Percentiles rank a stretch among this genome's conserved stretches.
Evolutionary conservation across 2,888 invertebrate species (phyloP).

Genomic region (Melipona bicolor): DNA sequence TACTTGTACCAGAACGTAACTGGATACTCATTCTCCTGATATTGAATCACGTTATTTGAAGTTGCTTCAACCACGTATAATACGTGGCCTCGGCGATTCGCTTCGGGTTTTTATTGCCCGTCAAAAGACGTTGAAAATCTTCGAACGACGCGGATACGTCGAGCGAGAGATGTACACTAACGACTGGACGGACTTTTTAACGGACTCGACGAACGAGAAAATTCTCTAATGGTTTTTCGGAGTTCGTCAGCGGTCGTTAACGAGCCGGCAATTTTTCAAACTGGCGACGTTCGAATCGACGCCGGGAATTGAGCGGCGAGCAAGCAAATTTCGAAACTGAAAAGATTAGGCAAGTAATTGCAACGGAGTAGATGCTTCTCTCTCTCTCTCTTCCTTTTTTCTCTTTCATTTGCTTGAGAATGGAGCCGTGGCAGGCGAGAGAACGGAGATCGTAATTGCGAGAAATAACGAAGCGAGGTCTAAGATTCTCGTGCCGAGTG

Average conservation of each 20-base stretch:
- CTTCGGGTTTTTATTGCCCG: background rate
- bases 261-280: constrained; percentile 13
- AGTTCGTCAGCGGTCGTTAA: background rate
- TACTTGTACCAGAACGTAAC: background rate
- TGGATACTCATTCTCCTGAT: background rate
- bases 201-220: background rate
- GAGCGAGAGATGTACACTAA: background rate
- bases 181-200: background rate
- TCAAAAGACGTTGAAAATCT: background rate
- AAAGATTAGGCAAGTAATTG: background rate
- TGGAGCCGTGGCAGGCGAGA: background rate
- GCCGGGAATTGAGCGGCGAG: background rate
- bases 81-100: background rate
- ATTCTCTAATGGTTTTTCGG: constrained; percentile 5
- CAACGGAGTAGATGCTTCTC: background rate
- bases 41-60: background rate
- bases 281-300: background rate
- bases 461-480: background rate
- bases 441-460: constrained; percentile 10
- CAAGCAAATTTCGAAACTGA: constrained; percentile 3
- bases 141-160: background rate
- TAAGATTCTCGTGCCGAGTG: constrained; percentile 3
- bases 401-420: no score
- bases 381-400: background rate
- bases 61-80: background rate